Conservation (phyloP, 1,140 invertebrate species). For the Drosophila oshimai region DNA sequence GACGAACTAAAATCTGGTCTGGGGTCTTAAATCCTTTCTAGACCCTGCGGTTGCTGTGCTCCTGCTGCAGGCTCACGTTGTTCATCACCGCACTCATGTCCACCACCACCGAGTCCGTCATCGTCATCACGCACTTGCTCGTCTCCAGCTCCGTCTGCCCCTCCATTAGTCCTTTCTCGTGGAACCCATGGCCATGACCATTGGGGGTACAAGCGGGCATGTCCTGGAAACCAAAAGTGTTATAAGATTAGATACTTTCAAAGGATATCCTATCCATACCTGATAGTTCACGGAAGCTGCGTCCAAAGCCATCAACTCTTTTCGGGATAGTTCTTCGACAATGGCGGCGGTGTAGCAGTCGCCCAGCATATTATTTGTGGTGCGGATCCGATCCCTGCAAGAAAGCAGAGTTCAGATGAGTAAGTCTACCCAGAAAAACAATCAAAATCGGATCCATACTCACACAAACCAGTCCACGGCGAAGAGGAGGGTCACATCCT, state of each 20-base stretch:
- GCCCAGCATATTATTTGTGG: constrained; percentile 94
- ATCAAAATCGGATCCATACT: constrained; percentile 82
- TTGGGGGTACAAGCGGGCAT: constrained; percentile 72
- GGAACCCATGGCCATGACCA: constrained; percentile 46
- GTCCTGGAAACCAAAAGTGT: constrained; percentile 53
- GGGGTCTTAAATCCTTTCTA: constrained; percentile 4
- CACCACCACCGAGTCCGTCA: constrained; percentile 76
- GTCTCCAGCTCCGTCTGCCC: constrained; percentile 77
- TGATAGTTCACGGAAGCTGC: constrained; percentile 86
- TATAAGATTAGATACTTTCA: neutral
- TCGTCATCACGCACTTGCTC: constrained; percentile 46
- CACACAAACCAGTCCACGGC: constrained; percentile 96
- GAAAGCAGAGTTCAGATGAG: neutral
- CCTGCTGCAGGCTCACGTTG: constrained; percentile 72
- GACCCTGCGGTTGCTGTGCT: constrained; percentile 62
- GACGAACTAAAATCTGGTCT: constrained; percentile 3
- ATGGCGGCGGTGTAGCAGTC: constrained; percentile 94
- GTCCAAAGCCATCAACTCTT: constrained; percentile 90
- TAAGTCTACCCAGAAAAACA: no score
- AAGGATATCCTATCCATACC: constrained; percentile 55
- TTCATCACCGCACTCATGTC: constrained; percentile 79
- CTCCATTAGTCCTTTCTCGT: constrained; percentile 43
- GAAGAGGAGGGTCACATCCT: constrained; percentile 93
- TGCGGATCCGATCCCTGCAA: constrained; percentile 91
- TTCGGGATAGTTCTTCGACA: constrained; percentile 92